Conservation (phyloP, 2,113 vertebrate species). For the Gymnogyps californianus region DNA sequence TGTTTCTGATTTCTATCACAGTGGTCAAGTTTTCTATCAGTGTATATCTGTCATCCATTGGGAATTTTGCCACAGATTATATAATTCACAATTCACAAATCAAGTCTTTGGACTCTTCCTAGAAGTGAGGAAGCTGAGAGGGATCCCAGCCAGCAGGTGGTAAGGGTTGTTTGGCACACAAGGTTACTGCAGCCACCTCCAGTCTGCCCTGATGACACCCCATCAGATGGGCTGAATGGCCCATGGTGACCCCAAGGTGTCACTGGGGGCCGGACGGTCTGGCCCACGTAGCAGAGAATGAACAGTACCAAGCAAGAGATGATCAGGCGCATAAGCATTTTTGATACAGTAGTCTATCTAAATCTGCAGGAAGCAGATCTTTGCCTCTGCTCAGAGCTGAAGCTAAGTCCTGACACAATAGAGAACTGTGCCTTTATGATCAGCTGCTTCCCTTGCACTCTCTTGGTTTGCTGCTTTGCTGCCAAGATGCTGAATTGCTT, state of each 20-base stretch:
- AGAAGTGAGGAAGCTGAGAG: background rate
- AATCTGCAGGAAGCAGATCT: background rate
- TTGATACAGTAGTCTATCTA: background rate
- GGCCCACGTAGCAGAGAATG: background rate
- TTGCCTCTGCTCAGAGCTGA: background rate
- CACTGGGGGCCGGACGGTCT: background rate
- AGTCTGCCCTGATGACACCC: background rate
- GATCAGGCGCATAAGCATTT: background rate
- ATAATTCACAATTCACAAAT: background rate
- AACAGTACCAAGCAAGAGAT: background rate
- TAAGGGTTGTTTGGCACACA: background rate
- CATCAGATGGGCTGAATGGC: background rate
- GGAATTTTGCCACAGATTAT: background rate
- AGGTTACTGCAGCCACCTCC: background rate
- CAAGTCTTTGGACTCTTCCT: background rate
- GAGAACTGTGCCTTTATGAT: background rate
- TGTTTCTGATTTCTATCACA: background rate
- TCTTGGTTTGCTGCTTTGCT: background rate
- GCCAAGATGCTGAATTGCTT: background rate
- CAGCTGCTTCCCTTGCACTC: background rate
- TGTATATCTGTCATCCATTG: background rate
- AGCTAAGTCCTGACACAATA: background rate
- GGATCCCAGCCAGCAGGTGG: background rate
- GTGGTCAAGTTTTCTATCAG: background rate
- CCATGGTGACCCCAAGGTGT: background rate